A percentile compares a stretch with the other conserved stretches of the same genome.
Evolutionary conservation across 2,113 vertebrate genomes (phyloP).

Genomic region (Merops nubicus): DNA sequence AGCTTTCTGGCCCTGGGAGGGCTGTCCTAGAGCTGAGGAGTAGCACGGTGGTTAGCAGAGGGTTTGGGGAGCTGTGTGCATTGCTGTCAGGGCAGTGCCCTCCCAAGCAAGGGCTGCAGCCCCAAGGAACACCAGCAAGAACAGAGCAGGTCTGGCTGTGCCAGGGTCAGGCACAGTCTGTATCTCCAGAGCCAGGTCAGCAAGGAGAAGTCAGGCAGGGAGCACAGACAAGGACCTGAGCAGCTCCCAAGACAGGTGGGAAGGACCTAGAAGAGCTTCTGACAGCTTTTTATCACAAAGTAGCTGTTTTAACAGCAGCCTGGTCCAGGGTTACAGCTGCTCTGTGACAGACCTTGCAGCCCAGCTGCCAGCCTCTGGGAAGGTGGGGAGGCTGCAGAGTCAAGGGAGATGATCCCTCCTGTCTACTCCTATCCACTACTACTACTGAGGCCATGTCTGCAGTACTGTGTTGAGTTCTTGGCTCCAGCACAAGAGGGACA

Average conservation of each 20-base stretch:
- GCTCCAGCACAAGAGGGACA: not conserved
- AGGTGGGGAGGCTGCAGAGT: not conserved
- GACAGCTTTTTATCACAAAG: not conserved
- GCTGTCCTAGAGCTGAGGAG: not conserved
- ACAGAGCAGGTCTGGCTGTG: not conserved
- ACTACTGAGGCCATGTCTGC: not conserved
- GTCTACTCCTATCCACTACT: not conserved
- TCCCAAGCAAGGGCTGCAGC: accelerated
- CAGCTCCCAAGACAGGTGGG: not conserved
- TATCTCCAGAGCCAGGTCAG: not conserved
- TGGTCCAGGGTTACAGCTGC: not conserved
- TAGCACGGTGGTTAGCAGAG: not conserved
- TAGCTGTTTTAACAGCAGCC: not conserved
- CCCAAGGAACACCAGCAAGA: not conserved
- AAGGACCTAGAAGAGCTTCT: accelerated
- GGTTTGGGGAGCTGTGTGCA: not conserved
- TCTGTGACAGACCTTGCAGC: not conserved
- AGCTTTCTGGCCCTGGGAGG: not conserved
- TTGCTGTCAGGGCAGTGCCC: not conserved
- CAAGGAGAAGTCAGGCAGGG: not conserved
- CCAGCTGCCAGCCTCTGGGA: not conserved
- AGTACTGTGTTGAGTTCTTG: not conserved
- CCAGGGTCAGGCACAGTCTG: not conserved
- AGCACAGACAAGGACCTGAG: not conserved
- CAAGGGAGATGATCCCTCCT: not conserved